These are phyloP conservation scores for human DNA, from an alignment of 2,113 vertebrate species.

Conservation along the genomic window DNA sequence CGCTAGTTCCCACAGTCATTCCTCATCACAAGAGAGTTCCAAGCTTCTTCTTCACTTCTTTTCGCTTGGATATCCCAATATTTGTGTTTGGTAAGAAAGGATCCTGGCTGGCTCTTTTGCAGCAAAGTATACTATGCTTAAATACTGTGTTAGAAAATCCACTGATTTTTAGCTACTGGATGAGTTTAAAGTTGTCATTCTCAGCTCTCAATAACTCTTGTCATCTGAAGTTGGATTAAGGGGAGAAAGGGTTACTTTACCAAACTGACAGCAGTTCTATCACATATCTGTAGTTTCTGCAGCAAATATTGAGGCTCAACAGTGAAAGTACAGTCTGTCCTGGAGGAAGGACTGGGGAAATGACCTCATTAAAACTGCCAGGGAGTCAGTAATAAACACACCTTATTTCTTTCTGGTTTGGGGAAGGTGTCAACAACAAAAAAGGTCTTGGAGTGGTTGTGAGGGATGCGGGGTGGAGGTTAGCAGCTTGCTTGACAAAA, in stretches of 20 bases:
- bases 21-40: neutral
- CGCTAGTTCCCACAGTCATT: neutral
- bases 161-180: neutral
- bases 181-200: neutral
- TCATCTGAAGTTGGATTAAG: neutral
- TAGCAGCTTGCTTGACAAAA: neutral
- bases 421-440: neutral
- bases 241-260: neutral
- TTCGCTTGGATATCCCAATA: neutral
- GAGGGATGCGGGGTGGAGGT: neutral
- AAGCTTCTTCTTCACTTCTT: accelerated
- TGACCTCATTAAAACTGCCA: neutral
- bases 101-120: neutral
- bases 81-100: neutral
- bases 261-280: neutral
- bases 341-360: neutral
- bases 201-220: neutral
- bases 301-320: neutral
- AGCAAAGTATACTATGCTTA: neutral
- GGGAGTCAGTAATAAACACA: neutral
- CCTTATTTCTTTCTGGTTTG: neutral
- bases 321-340: neutral
- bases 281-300: neutral
- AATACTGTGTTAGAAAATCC: neutral
- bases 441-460: neutral